Base-by-base conservation (phyloP, 2,888 invertebrate species). In the Rapana venosa region DNA sequence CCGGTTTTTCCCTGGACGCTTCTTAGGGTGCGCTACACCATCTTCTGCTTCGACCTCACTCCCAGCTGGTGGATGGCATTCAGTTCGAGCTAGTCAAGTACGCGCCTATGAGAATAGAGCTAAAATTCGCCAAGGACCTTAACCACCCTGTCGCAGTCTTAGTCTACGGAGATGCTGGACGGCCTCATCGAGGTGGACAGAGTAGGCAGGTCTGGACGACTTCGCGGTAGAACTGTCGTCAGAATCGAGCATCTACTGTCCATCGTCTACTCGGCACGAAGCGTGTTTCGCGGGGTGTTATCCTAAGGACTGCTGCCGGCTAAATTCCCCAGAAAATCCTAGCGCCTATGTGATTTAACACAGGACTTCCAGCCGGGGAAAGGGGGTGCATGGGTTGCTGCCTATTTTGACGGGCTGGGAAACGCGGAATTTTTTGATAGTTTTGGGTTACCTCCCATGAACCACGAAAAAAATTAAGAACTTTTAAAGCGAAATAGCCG, bases 371-470 rank as follows among this genome's bases (percentile, higher is more conserved):
- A 47, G 47, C 22, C 13, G 22, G 17, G 36, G 22, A 20, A 11
- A n/a, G 86, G 89, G 87, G 2, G 30, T 56, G 47, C 89, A 89
- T 89, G 89, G 86, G 56, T 89, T 17, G 56, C 79, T 0, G 30
- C 86, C 11, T 89, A 61, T 36, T 35, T 89, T 11, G 30, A 77
- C 11, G 58, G 32, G 5, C 11, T 22, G 15, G 26, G 17, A 26
- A 32, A 26, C 13, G 61, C n/a, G 0, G 86, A 89, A 77, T 89
- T 36, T 77, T 89, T 89, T 32, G 89, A 89, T 35, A 89, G 89
- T 89, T 89, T 86, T 58, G 87, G 89, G 8, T 32, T n/a, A n/a
- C 32, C 30, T 6, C 77, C 30, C 30, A 8, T n/a, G 32, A 11
- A n/a, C n/a, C n/a, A 77, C 32, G 8, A 13, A 32, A 6, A 77